Evolutionary conservation across 1,140 invertebrate genomes (phyloP).

Genomic region (Drosophila sp.): DNA sequence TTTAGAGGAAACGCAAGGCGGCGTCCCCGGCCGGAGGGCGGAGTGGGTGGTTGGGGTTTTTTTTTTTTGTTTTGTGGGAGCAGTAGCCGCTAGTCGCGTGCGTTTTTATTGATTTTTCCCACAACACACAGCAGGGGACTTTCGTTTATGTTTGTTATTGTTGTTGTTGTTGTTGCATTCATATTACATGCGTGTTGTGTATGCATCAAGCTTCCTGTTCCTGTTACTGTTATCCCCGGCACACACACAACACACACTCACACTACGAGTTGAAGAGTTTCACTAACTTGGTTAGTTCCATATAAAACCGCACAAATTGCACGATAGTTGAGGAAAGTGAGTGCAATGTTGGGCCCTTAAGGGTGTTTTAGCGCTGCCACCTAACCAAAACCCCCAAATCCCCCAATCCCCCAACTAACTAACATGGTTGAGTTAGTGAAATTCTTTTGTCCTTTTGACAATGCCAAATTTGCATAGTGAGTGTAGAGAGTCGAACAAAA

Average conservation of each 20-base stretch:
- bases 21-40: background rate
- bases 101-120: slow-evolving; percentile 77
- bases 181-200: slow-evolving; percentile 35
- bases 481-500: background rate
- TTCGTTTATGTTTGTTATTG: slow-evolving; percentile 11
- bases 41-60: background rate
- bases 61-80: background rate
- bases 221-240: slow-evolving; percentile 10
- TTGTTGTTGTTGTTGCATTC: slow-evolving; percentile 25
- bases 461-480: background rate
- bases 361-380: no score
- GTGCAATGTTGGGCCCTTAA: background rate
- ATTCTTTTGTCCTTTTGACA: slow-evolving; percentile 1
- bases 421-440: background rate
- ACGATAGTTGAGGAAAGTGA: background rate
- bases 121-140: slow-evolving; percentile 23
- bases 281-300: background rate
- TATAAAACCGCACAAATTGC: background rate
- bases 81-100: slow-evolving; percentile 41
- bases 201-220: slow-evolving; percentile 21
- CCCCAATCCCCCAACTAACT: background rate
- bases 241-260: slow-evolving; percentile 9
- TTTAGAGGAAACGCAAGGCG: background rate
- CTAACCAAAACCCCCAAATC: no score
- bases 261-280: background rate